Base-by-base conservation (phyloP, 2,797 vertebrate genomes). In the Hydrolagus colliei region DNA sequence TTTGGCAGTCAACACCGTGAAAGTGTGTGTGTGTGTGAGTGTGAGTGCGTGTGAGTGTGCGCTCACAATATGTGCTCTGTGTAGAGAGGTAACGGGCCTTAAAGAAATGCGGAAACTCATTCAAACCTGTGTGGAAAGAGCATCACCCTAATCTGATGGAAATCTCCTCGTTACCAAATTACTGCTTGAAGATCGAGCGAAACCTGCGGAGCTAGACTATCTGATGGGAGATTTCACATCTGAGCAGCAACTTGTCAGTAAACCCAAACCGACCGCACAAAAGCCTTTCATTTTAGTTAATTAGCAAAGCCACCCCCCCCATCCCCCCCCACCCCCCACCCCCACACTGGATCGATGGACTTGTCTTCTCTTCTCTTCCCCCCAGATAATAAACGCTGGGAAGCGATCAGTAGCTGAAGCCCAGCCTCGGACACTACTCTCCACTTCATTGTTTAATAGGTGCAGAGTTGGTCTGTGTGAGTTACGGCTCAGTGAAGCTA, bases 241-340 rank as follows among this genome's bases (percentile, higher is more conserved):
- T 20, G 16, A 68, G 79, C 79, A 68, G 16, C 32, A 84, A 63
- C 79, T 84, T 63, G 62, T 61, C 65, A 8, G 27, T 20, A 41
- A 84, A 27, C 27, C 27, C 27, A 27, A 27, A 27, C 27, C 27
- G 27, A 84, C 65, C 10, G 27, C 65, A 52, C 79, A 71, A 84
- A 27, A 84, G 79, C 79, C 65, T 52, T 20, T 71, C 68, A 67
- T 84, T 84, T 84, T 16, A 63, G 16, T 84, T n/a, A 41, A 71
- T 80, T 80, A 13, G 12, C 35, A 71, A 41, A 68, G 20, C 10
- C 32, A 18, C 2, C 63, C 41, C 27, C 14, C 16, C 62, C 67
- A 82, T 68, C 68, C 18, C 27, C 27, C 27, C 27, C 27, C 27
- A 27, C 27, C 27, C 27, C 27, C 27, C 27, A 27, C 27, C 27